These are phyloP conservation scores for Adrianichthys oophorus DNA, from an alignment of 2,797 vertebrate genomes.

Conservation along the genomic window DNA sequence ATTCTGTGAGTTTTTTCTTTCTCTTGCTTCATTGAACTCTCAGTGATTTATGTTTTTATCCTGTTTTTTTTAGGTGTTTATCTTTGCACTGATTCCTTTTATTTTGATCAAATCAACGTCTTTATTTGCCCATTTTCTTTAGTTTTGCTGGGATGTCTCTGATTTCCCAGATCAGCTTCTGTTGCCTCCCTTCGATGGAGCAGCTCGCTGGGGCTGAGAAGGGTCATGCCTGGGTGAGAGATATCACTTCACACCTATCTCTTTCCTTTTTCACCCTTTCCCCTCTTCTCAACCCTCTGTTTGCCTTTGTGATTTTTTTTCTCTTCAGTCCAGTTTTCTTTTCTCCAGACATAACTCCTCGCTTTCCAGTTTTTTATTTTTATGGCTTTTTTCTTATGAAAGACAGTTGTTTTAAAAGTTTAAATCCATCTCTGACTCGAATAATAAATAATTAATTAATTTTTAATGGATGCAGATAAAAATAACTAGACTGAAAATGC, in stretches of 20 bases:
- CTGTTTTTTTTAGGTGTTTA: conserved; percentile 19
- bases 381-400: conserved; percentile 1
- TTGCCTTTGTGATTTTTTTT: conserved; percentile 2
- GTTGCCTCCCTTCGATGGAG: conserved; percentile 66
- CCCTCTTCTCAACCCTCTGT: conserved; percentile 25
- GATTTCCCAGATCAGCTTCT: conserved; percentile 46
- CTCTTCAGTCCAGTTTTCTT: conserved; percentile 1
- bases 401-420: background rate
- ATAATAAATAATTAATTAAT: too few relatives aligned
- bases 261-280: conserved; percentile 36
- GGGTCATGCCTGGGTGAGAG: conserved; percentile 78
- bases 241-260: conserved; percentile 71
- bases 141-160: conserved; percentile 48
- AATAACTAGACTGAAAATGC: too few relatives aligned
- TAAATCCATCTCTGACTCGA: conserved; percentile 19
- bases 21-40: conserved; percentile 37
- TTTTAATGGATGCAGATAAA: too few relatives aligned
- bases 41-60: conserved; percentile 29
- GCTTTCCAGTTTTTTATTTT: background rate
- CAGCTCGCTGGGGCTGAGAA: conserved; percentile 59
- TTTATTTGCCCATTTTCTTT: conserved; percentile 13
- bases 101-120: conserved; percentile 21
- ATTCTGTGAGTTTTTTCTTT: too few relatives aligned
- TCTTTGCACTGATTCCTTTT: conserved; percentile 12
- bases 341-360: conserved; percentile 1